Evolutionary conservation across 2,113 vertebrate genomes (phyloP), one percentile per base, ranked within the genome.

Genomic region (Ochotona curzoniae): DNA sequence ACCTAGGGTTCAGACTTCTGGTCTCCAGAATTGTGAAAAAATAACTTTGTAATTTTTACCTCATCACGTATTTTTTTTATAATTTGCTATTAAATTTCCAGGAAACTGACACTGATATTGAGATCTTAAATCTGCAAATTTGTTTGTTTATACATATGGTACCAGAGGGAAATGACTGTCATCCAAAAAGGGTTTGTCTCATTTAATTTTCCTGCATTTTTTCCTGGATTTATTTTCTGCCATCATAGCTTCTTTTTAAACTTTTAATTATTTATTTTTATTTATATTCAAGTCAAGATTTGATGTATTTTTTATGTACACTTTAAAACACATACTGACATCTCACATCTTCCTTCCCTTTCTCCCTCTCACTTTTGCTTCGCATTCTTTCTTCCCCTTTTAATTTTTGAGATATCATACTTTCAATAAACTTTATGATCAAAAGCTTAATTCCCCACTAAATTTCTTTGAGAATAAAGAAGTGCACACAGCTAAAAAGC

Each of bases 121-220:
- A 67, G 47, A 80, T 84, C 74, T 18, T 74, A 73, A 67, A 71
- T 51, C 51, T 51, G 9, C 15, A 61, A 32, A 84, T 74, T 2
- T 89, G 85, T 63, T 74, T 85, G 20, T 21, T 89, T 35, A 71
- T 30, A 84, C 7, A 83, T 66, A 79, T 30, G 61, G 17, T 66
- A 78, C 64, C 30, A 79, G 74, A 90, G 47, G 89, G 30, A 73
- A 84, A 73, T 67, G 44, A 38, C 32, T 83, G 76, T 82, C n/a
- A n/a, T 87, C 81, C n/a, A 32, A 71, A 10, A 10, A 64, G n/a
- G 63, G 12, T 83, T 63, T 15, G 18, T 91, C 67, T 75, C 38
- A 35, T 54, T 82, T n/a, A 18, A 63, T 88, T 64, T 76, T 54
- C 44, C 38, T 57, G 17, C 1, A 25, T 8, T 64, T 78, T 32